Percentiles rank a stretch among this genome's conserved stretches.
Evolutionary conservation across 2,888 invertebrate genomes (phyloP).

Genomic region (Rugalucina vietnamica): DNA sequence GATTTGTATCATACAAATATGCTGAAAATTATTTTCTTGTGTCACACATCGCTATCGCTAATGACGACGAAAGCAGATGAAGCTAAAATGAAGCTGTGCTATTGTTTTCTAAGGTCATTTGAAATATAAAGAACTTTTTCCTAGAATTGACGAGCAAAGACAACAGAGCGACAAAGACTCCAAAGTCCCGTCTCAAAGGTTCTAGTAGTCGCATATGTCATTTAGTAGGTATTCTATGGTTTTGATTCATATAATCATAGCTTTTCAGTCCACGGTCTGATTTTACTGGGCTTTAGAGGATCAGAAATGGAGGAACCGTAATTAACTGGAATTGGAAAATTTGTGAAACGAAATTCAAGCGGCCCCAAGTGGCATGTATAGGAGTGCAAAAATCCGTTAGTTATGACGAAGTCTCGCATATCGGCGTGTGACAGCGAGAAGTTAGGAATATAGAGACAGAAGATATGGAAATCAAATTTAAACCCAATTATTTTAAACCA

Average conservation of each 20-base stretch:
- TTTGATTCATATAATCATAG: neutral
- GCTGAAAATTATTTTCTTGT: no score
- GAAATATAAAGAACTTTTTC: no score
- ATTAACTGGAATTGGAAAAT: conserved; percentile 57
- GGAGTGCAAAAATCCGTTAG: neutral
- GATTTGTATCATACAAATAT: no score
- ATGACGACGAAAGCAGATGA: no score
- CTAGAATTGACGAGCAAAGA: no score
- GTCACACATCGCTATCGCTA: no score
- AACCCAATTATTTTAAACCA: conserved; percentile 53
- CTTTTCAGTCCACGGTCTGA: conserved; percentile 25
- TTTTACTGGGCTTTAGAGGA: conserved; percentile 56
- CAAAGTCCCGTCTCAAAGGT: no score
- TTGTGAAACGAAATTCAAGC: conserved; percentile 50
- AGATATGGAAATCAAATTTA: conserved; percentile 43
- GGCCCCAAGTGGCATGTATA: conserved; percentile 6
- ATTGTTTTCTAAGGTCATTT: no score
- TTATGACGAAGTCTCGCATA: conserved; percentile 50
- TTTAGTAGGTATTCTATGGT: no score
- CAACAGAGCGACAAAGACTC: no score
- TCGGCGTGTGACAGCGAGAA: conserved; percentile 42
- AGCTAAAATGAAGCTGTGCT: no score
- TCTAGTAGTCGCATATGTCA: no score
- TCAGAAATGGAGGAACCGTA: conserved; percentile 50
- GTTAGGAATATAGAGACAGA: conserved; percentile 41